These are phyloP conservation scores for Acanthurus leucopareius DNA, from an alignment of 2,797 vertebrate species.

Conservation along the genomic window DNA sequence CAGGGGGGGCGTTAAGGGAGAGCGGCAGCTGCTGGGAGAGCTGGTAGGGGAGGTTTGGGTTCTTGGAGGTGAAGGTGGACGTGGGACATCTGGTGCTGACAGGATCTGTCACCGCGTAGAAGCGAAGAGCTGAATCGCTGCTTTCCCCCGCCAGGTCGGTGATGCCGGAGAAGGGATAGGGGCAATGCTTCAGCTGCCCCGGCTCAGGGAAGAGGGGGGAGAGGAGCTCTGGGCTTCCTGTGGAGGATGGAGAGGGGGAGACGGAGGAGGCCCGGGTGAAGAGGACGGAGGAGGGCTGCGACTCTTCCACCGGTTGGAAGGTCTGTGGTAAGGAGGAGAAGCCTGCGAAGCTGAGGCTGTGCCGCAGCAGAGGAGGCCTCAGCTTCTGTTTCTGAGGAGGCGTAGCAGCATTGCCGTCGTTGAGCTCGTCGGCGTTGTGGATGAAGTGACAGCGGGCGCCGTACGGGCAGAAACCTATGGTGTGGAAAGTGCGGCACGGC, in stretches of 20 bases:
- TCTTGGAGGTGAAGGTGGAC: constrained; percentile 39
- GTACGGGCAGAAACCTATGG: constrained; percentile 89
- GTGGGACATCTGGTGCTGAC: neutral
- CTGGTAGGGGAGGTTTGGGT: neutral
- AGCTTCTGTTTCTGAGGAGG: constrained; percentile 51
- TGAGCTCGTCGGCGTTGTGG: constrained; percentile 86
- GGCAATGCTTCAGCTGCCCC: constrained; percentile 62
- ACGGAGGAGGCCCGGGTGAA: constrained; percentile 79
- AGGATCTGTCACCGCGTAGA: constrained; percentile 75
- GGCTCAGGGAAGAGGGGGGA: constrained; percentile 79
- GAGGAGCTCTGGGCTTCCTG: constrained; percentile 75
- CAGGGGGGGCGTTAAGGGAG: constrained; percentile 59
- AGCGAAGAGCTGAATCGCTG: constrained; percentile 52
- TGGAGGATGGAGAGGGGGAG: constrained; percentile 80
- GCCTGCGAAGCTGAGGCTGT: constrained; percentile 88
- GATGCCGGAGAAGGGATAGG: constrained; percentile 70
- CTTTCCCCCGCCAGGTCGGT: constrained; percentile 39
- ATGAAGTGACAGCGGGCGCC: constrained; percentile 90
- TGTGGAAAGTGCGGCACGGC: constrained; percentile 89
- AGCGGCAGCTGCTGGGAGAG: constrained; percentile 38
- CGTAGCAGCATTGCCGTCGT: accelerated
- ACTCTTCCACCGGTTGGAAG: constrained; percentile 77
- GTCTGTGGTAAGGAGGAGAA: constrained; percentile 76
- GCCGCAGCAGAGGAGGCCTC: constrained; percentile 81
- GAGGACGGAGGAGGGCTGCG: constrained; percentile 53